Percentiles rank a stretch among this genome's conserved stretches.
phyloP scores from a whole-genome alignment of 2,113 vertebrate species.

The Ictidomys tridecemlineatus region DNA sequence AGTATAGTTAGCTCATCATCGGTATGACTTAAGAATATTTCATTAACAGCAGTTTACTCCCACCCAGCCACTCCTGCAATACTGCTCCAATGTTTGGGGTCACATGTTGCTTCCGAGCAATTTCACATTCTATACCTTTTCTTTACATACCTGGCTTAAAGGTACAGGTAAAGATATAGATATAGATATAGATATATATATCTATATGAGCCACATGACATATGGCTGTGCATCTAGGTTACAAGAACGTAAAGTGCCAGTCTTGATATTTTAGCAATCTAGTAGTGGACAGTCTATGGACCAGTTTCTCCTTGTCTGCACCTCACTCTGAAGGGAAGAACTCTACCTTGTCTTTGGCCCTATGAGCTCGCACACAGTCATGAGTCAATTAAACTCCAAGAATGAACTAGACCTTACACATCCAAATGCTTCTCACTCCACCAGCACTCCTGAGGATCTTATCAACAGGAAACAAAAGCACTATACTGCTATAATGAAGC shows the following conservation, averaged over 20 bases:
- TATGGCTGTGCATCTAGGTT: background rate
- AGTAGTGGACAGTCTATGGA: background rate
- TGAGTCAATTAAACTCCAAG: background rate
- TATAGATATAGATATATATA: too few species aligned
- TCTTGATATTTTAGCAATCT: background rate
- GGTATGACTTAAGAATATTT: background rate
- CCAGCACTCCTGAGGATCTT: background rate
- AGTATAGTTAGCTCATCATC: background rate
- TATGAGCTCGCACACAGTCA: background rate
- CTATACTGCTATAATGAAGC: slow-evolving; percentile 29
- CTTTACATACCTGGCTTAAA: background rate
- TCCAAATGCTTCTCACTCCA: rapidly evolving
- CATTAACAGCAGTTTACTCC: background rate
- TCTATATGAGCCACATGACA: too few species aligned
- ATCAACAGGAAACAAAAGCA: slow-evolving; percentile 49
- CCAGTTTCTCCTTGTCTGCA: background rate
- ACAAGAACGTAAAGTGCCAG: background rate
- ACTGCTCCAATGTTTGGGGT: background rate
- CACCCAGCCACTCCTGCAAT: background rate
- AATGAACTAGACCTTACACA: slow-evolving; percentile 37
- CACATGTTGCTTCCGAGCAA: background rate
- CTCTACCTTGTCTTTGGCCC: background rate
- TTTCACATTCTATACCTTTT: background rate
- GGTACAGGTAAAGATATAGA: too few species aligned
- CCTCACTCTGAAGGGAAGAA: background rate